phyloP scores from a whole-genome alignment of 2,888 invertebrate genomes.

The Chloromyia formosa region DNA sequence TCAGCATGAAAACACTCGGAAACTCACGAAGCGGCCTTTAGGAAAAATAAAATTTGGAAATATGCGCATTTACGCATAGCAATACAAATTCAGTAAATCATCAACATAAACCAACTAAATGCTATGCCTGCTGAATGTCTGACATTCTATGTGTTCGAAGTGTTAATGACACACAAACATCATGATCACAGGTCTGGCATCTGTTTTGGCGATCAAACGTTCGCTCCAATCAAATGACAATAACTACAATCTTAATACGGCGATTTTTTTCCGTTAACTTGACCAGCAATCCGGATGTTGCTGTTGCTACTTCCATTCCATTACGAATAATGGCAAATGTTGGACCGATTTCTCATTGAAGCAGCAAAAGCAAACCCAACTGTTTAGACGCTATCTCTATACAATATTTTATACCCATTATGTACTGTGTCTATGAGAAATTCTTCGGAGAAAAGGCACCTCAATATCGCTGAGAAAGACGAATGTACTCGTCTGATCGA shows the following conservation, averaged over 20 bases:
- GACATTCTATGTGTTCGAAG: no score
- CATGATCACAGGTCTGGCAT: neutral
- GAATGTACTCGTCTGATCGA: constrained; percentile 9
- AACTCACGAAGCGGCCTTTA: no score
- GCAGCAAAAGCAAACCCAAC: neutral
- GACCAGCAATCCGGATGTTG: constrained; percentile 33
- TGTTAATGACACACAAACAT: neutral
- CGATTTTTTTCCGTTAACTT: constrained; percentile 34
- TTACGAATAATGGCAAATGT: constrained; percentile 22
- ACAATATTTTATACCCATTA: neutral
- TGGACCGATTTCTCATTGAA: constrained; percentile 23
- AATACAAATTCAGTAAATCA: no score
- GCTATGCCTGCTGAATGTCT: no score
- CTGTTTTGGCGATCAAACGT: neutral
- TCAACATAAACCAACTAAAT: no score
- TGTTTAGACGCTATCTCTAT: neutral
- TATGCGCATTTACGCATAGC: no score
- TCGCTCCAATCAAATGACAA: constrained; percentile 37
- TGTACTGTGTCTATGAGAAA: neutral
- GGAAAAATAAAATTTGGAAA: no score
- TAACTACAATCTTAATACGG: constrained; percentile 26
- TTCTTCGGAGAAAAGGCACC: neutral
- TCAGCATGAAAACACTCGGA: no score
- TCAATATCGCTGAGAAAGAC: neutral
- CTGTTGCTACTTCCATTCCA: neutral